Percentiles rank a stretch among this genome's conserved stretches.
Conservation (phyloP, 2,888 invertebrate genomes). For the Rhagophthalmus giganteus region DNA sequence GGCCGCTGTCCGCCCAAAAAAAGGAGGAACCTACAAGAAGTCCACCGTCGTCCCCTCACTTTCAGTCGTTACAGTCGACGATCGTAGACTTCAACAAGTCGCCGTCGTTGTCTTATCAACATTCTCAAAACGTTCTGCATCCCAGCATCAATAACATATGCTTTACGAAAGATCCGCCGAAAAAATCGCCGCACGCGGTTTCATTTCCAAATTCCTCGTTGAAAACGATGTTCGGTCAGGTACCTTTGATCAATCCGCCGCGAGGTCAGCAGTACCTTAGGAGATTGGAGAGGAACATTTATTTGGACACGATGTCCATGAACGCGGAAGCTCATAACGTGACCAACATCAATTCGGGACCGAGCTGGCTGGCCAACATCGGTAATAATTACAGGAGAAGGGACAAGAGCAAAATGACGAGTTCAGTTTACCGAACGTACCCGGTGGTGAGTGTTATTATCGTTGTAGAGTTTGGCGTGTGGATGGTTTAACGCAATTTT, state of each 20-base stretch:
- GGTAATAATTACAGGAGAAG: conserved; percentile 32
- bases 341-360: conserved; percentile 23
- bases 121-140: conserved; percentile 45
- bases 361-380: conserved; percentile 41
- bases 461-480: neutral
- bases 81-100: conserved; percentile 41
- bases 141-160: conserved; percentile 52
- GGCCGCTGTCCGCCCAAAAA: conserved; percentile 32
- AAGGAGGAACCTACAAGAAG: conserved; percentile 25
- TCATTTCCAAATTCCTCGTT: conserved; percentile 38
- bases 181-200: conserved; percentile 47
- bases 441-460: conserved; percentile 61
- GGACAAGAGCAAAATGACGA: conserved; percentile 53
- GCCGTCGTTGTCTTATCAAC: conserved; percentile 40
- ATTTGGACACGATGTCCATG: conserved; percentile 34
- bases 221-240: conserved; percentile 40
- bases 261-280: conserved; percentile 44
- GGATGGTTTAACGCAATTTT: neutral
- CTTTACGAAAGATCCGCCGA: conserved; percentile 44
- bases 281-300: conserved; percentile 44
- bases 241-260: conserved; percentile 43
- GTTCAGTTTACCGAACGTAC: conserved; percentile 64
- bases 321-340: conserved; percentile 42
- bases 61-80: conserved; percentile 49
- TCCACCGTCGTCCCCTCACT: conserved; percentile 47